These are phyloP conservation scores for Jaculus jaculus DNA, from an alignment of 2,113 vertebrate genomes.

Conservation along the genomic window DNA sequence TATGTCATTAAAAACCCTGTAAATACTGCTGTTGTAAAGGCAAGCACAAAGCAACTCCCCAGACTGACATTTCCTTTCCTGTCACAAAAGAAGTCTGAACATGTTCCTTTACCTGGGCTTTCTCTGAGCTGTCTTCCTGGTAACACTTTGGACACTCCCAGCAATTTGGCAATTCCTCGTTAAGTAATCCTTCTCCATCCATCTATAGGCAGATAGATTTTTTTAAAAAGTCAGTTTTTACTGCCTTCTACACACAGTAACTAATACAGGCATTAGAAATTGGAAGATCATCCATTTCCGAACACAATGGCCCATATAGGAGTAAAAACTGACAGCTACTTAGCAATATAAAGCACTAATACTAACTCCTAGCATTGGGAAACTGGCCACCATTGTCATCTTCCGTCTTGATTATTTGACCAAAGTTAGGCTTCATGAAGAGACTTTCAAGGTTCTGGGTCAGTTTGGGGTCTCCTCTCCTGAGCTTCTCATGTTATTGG, in stretches of 20 bases:
- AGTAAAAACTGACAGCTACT: neutral
- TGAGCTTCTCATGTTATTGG: neutral
- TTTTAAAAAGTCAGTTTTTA: neutral
- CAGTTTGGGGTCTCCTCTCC: neutral
- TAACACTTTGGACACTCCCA: conserved; percentile 98
- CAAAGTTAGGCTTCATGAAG: neutral
- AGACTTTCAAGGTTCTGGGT: conserved; percentile 6
- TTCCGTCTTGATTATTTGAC: neutral
- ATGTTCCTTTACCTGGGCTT: conserved; percentile 81
- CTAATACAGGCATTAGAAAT: neutral
- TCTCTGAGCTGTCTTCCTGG: conserved; percentile 89
- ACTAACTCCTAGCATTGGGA: neutral
- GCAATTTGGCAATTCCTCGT: conserved; percentile 96
- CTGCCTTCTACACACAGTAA: neutral
- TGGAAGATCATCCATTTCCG: neutral
- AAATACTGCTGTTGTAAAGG: neutral
- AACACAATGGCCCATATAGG: neutral
- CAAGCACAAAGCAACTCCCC: neutral
- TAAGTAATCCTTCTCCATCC: conserved; percentile 94
- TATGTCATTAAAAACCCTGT: neutral
- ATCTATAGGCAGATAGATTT: conserved; percentile 86
- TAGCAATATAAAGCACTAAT: neutral
- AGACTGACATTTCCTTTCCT: neutral
- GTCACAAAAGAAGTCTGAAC: neutral
- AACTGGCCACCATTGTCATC: neutral